Evolutionary conservation across 2,888 invertebrate genomes (phyloP), one percentile per base, ranked within the genome.

Genomic region (Hymenopus coronatus): DNA sequence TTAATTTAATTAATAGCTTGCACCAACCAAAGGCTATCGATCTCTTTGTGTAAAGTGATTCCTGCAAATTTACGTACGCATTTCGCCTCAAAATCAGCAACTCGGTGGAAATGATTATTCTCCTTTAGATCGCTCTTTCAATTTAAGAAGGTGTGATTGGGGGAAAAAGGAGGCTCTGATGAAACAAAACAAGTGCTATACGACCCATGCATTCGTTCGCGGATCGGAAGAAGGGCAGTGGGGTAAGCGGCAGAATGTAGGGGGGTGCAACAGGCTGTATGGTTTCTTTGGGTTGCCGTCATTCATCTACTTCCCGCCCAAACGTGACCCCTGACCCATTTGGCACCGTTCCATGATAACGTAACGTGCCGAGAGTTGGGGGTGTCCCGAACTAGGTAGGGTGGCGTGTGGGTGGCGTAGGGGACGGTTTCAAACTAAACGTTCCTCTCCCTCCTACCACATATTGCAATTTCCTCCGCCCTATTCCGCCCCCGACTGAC

Each of bases 251-350:
- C 12, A 85, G 40, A 85, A 46, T 28, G 27, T n/a, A 27, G 14
- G 85, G 33, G 27, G 85, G 27, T 46, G 46, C n/a, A 33, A 15
- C 28, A 33, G 9, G 28, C 27, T 83, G 27, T 27, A 30, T 84
- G 84, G 84, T 84, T 85, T 25, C 54, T 85, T 85, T 46, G 85
- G 54, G 46, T 28, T 46, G 81, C 30, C 82, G 54, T 25, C 87
- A 87, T 87, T 87, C 87, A 87, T 87, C 9, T 40, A 33, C 27
- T 82, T 87, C 87, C 87, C 87, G 87, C 87, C 82, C 81, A 87
- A 87, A 87, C 82, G 82, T 87, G 87, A 82, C 82, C 87, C 27
- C 54, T 82, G 87, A 87, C 87, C 87, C 40, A 30, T 46, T 54
- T 85, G 85, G 46, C 85, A 28, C 46, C 46, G 33, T 85, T n/a